phyloP scores from a whole-genome alignment of 2,888 invertebrate species.

The Lamproptera curius region DNA sequence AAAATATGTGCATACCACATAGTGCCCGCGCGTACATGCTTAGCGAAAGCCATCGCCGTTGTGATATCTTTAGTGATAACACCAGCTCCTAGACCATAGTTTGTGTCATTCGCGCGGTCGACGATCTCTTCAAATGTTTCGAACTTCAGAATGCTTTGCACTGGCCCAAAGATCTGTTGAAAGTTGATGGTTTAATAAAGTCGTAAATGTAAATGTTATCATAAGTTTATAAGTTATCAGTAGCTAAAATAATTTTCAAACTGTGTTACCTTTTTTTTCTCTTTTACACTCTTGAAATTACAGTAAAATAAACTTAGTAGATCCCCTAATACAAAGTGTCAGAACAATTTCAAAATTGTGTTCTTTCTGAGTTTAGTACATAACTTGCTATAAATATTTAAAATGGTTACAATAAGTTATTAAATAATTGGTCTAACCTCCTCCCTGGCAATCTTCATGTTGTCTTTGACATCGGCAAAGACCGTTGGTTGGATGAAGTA shows the following conservation, averaged over 20 bases:
- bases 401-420: not conserved
- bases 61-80: conserved; percentile 89
- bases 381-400: no score
- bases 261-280: no score
- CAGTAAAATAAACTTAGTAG: no score
- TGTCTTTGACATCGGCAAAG: conserved; percentile 84
- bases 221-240: no score
- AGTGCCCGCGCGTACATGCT: conserved; percentile 86
- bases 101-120: conserved; percentile 87
- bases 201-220: no score
- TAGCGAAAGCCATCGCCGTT: conserved; percentile 85
- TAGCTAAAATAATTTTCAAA: no score
- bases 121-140: conserved; percentile 88
- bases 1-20: conserved; percentile 78
- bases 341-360: no score
- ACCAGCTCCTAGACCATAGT: conserved; percentile 90
- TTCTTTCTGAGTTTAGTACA: no score
- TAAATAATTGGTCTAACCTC: no score
- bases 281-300: no score
- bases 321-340: no score
- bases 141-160: conserved; percentile 91
- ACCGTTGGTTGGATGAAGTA: conserved; percentile 89
- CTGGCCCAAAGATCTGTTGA: conserved; percentile 91
- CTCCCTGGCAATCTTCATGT: conserved; percentile 87
- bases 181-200: no score